Conservation (phyloP, 2,888 invertebrate species). For the Caenorhabditis parvicauda region DNA sequence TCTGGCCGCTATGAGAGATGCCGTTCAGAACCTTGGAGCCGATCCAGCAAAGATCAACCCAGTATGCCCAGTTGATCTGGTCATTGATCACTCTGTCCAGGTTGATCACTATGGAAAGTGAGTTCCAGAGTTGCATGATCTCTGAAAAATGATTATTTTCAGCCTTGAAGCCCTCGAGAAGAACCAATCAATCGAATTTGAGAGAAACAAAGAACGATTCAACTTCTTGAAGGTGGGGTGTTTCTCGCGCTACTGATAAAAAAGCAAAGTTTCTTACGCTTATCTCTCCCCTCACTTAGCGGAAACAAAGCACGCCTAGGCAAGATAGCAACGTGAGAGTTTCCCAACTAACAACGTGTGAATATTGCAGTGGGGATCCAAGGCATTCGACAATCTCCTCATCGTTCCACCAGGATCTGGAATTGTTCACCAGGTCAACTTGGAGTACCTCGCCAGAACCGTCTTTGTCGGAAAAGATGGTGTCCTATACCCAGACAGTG, state of each 20-base stretch:
- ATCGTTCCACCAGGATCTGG: slow-evolving; percentile 97
- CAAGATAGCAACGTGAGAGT: too few species aligned
- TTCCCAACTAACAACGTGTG: not conserved
- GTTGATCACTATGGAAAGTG: slow-evolving; percentile 80
- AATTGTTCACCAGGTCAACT: slow-evolving; percentile 95
- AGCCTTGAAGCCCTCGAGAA: slow-evolving; percentile 83
- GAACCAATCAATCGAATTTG: slow-evolving; percentile 91
- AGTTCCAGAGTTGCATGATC: slow-evolving; percentile 12
- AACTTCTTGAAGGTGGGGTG: slow-evolving; percentile 82
- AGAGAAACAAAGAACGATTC: slow-evolving; percentile 90
- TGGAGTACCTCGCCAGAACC: slow-evolving; percentile 70
- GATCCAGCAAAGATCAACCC: slow-evolving; percentile 92
- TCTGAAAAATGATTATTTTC: slow-evolving; percentile 56
- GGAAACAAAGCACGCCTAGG: slow-evolving; percentile 25
- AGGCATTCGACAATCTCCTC: slow-evolving; percentile 89
- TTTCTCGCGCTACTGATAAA: not conserved
- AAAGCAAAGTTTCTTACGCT: not conserved
- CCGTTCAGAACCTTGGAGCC: slow-evolving; percentile 81
- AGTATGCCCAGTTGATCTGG: slow-evolving; percentile 91
- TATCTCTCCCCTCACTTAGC: not conserved
- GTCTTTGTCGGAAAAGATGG: slow-evolving; percentile 63
- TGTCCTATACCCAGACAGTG: slow-evolving; percentile 80
- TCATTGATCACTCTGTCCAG: slow-evolving; percentile 96
- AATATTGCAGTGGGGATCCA: slow-evolving; percentile 91
- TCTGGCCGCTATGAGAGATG: slow-evolving; percentile 97